These are phyloP conservation scores for Centropus bengalensis DNA, from an alignment of 2,113 vertebrate species.

Conservation along the genomic window DNA sequence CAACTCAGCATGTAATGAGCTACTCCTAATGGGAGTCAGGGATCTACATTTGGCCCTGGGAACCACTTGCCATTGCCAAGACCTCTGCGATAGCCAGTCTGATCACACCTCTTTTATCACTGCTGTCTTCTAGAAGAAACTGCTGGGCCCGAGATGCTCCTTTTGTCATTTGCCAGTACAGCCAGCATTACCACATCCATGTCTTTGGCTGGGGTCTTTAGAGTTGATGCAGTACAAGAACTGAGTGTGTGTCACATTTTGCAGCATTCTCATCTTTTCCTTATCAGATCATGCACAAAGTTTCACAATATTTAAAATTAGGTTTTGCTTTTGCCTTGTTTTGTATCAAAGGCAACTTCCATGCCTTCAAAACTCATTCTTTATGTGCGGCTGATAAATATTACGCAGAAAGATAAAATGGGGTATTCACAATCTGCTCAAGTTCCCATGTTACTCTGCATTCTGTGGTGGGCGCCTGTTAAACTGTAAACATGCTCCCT, in stretches of 20 bases:
- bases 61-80: conserved; percentile 32
- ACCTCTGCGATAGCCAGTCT: neutral
- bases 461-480: conserved; percentile 1
- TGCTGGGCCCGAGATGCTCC: neutral
- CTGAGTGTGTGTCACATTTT: neutral
- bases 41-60: conserved; percentile 29
- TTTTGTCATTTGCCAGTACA: neutral
- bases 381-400: neutral
- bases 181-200: neutral
- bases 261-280: neutral
- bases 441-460: neutral
- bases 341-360: neutral
- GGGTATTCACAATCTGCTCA: neutral
- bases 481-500: conserved; percentile 22
- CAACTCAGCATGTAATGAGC: conserved; percentile 7
- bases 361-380: neutral
- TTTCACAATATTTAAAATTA: conserved; percentile 16
- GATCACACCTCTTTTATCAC: conserved; percentile 9
- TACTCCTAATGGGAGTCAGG: conserved; percentile 19
- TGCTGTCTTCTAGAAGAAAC: neutral
- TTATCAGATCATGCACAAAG: neutral
- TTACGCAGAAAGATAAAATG: neutral
- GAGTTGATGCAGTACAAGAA: neutral
- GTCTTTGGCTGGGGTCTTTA: neutral
- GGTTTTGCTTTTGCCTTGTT: neutral